A percentile compares a stretch with the other conserved stretches of the same genome.
These are phyloP conservation scores for Archips xylosteana DNA, from an alignment of 2,888 invertebrate species.

Conservation along the genomic window DNA sequence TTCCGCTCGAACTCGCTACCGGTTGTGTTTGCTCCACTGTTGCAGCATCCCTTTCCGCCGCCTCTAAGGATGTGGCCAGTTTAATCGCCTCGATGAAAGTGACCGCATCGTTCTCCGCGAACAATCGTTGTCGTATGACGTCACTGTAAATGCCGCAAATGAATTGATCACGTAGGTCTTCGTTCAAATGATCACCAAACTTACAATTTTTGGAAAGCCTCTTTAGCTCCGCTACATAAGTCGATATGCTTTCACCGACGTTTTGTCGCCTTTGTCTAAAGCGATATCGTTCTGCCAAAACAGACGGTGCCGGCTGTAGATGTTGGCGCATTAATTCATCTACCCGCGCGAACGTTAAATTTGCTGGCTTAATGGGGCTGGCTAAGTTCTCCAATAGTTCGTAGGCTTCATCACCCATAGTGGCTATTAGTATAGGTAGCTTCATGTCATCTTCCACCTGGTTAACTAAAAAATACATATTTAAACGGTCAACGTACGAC, in stretches of 20 bases:
- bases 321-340: slow-evolving; percentile 5
- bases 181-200: neutral
- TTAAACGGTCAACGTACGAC: slow-evolving; percentile 11
- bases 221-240: neutral
- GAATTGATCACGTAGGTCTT: slow-evolving; percentile 1
- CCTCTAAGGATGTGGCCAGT: slow-evolving; percentile 16
- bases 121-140: slow-evolving; percentile 7
- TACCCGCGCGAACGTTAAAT: neutral
- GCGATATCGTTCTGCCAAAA: slow-evolving; percentile 11
- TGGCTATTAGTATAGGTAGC: slow-evolving; percentile 11
- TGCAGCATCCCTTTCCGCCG: slow-evolving; percentile 14
- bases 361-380: neutral
- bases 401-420: slow-evolving; percentile 12
- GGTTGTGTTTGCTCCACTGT: slow-evolving; percentile 1
- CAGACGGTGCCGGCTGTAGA: slow-evolving; percentile 13
- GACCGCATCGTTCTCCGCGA: neutral
- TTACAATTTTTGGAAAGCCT: neutral
- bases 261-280: slow-evolving; percentile 10
- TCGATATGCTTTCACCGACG: neutral
- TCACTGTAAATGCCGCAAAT: slow-evolving; percentile 1
- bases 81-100: slow-evolving; percentile 5
- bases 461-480: slow-evolving; percentile 28
- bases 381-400: neutral
- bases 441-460: neutral
- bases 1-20: neutral